Conservation (phyloP, 2,888 invertebrate genomes). For the Arrhopalites spinosus region DNA sequence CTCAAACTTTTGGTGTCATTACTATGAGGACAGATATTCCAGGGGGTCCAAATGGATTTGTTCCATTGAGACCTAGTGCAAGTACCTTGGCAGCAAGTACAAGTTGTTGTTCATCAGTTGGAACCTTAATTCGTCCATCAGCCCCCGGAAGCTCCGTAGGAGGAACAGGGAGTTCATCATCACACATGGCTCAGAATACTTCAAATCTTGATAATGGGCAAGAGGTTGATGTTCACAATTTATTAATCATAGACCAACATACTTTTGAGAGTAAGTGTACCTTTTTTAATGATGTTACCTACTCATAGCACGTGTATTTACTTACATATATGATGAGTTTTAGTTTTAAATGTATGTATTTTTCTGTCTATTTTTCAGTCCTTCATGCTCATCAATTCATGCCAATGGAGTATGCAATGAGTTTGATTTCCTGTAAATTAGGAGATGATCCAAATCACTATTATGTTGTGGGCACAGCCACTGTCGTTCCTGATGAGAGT, state of each 20-base stretch:
- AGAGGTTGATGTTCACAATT: slow-evolving; percentile 87
- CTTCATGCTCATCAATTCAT: slow-evolving; percentile 92
- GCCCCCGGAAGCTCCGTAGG: slow-evolving; percentile 50
- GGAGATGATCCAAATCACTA: slow-evolving; percentile 91
- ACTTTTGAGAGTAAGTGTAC: slow-evolving; percentile 77
- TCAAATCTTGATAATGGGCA: slow-evolving; percentile 68
- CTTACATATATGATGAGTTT: not conserved
- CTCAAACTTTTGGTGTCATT: slow-evolving; percentile 90
- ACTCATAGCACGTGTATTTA: too few relatives aligned
- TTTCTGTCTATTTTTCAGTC: slow-evolving; percentile 67
- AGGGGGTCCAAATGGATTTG: slow-evolving; percentile 71
- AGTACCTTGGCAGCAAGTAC: slow-evolving; percentile 64
- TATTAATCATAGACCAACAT: slow-evolving; percentile 92
- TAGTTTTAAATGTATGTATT: not conserved
- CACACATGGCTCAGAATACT: not conserved
- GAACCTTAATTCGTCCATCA: slow-evolving; percentile 53
- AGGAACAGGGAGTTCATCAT: slow-evolving; percentile 36
- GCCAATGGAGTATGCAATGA: slow-evolving; percentile 87
- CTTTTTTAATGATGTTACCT: not conserved
- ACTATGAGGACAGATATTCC: slow-evolving; percentile 87
- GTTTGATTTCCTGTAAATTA: slow-evolving; percentile 84
- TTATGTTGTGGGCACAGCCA: slow-evolving; percentile 92
- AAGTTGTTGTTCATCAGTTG: slow-evolving; percentile 54
- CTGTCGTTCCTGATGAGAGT: slow-evolving; percentile 92
- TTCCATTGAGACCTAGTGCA: slow-evolving; percentile 72